These are phyloP conservation scores for Saccostrea cuccullata DNA, from an alignment of 1,140 invertebrate genomes.

Conservation along the genomic window DNA sequence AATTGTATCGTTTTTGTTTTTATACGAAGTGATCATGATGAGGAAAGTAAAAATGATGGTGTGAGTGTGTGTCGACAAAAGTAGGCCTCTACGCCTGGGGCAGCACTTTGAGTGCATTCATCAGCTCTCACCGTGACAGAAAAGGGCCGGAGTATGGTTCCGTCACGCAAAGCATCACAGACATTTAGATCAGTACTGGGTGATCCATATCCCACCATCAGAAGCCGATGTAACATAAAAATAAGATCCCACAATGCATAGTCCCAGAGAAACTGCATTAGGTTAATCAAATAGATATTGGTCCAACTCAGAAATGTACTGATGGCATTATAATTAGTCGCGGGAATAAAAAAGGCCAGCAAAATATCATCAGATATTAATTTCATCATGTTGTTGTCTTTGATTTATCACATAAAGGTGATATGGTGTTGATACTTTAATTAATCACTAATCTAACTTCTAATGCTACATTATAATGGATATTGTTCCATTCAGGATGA, in stretches of 20 bases:
- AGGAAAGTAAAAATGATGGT: background rate
- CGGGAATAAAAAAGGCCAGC: background rate
- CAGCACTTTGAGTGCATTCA: conserved; percentile 7
- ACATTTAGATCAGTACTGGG: background rate
- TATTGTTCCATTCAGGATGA: no score
- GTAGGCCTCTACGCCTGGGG: background rate
- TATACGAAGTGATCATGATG: background rate
- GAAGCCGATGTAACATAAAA: background rate
- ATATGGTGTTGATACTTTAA: background rate
- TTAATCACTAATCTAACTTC: background rate
- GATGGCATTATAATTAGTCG: conserved; percentile 14
- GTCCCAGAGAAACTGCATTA: background rate
- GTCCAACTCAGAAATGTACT: background rate
- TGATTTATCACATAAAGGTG: background rate
- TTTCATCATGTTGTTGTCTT: background rate
- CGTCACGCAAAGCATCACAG: background rate
- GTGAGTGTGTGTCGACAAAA: background rate
- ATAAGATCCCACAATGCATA: background rate
- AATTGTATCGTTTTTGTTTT: background rate
- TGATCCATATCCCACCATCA: background rate
- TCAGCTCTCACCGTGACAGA: background rate
- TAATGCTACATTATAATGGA: background rate
- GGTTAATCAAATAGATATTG: conserved; percentile 18
- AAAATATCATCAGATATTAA: conserved; percentile 5
- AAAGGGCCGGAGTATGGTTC: background rate